Conservation (phyloP, 1,140 invertebrate genomes). For the Lordiphosa mommai region DNA sequence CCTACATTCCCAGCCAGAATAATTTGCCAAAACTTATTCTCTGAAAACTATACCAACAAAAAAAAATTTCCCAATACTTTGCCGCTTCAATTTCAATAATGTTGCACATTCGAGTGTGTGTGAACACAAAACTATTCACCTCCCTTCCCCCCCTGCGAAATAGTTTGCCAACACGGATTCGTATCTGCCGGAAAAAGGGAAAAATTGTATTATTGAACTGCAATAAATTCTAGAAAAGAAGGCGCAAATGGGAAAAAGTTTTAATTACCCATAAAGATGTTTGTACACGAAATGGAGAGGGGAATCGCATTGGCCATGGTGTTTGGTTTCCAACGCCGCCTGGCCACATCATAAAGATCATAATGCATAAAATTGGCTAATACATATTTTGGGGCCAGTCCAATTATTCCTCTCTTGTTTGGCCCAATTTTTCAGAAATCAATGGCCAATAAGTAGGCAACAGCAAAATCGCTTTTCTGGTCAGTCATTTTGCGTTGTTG, state of each 20-base stretch:
- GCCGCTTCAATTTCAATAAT: slow-evolving; percentile 64
- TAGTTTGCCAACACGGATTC: slow-evolving; percentile 57
- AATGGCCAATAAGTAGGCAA: slow-evolving; percentile 76
- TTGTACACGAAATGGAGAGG: slow-evolving; percentile 38
- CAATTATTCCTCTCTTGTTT: not conserved
- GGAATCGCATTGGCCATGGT: slow-evolving; percentile 34
- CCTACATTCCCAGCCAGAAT: slow-evolving; percentile 37
- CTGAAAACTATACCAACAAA: slow-evolving; percentile 21
- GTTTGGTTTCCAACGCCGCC: slow-evolving; percentile 29
- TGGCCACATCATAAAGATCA: slow-evolving; percentile 59
- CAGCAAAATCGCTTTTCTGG: slow-evolving; percentile 56
- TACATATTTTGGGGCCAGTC: slow-evolving; percentile 31
- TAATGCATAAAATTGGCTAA: slow-evolving; percentile 75
- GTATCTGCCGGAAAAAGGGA: slow-evolving; percentile 34
- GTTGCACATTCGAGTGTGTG: slow-evolving; percentile 60
- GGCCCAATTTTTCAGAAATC: slow-evolving; percentile 60
- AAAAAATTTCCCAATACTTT: slow-evolving; percentile 38
- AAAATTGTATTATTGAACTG: slow-evolving; percentile 67
- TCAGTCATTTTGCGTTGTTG: slow-evolving; percentile 50
- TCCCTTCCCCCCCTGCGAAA: slow-evolving; percentile 12
- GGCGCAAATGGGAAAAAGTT: slow-evolving; percentile 73
- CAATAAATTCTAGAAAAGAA: slow-evolving; percentile 70
- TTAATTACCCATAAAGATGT: slow-evolving; percentile 79
- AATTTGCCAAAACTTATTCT: slow-evolving; percentile 57
- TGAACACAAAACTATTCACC: slow-evolving; percentile 49